These are phyloP conservation scores for Theocolax elegans DNA, from an alignment of 1,140 invertebrate species.

Conservation along the genomic window DNA sequence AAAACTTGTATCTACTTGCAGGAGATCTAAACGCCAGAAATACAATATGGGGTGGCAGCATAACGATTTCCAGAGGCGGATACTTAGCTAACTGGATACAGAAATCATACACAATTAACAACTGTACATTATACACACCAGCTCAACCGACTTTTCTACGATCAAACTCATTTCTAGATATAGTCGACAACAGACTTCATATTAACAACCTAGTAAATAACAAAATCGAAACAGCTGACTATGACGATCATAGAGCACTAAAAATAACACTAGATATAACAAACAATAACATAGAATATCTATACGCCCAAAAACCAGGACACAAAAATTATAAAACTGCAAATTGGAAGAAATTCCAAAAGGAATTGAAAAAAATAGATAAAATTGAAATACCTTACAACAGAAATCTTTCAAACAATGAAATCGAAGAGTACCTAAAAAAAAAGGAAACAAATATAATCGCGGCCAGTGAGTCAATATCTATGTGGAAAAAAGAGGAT, in stretches of 20 bases:
- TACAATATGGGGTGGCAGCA: neutral
- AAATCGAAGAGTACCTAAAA: neutral
- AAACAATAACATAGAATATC: neutral
- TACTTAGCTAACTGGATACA: neutral
- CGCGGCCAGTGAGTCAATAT: neutral
- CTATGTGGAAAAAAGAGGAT: neutral
- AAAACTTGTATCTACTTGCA: slow-evolving; percentile 32
- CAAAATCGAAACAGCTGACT: neutral
- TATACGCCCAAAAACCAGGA: too few species aligned
- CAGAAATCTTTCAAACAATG: neutral
- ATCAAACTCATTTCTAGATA: neutral
- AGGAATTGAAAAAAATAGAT: neutral
- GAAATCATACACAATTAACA: neutral
- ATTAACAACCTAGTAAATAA: neutral
- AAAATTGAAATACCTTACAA: neutral
- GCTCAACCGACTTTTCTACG: neutral
- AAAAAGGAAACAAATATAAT: neutral
- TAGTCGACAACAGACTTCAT: neutral
- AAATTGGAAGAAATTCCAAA: neutral
- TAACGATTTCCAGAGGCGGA: neutral
- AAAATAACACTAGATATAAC: neutral
- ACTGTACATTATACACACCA: neutral
- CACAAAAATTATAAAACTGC: neutral
- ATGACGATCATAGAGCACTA: neutral
- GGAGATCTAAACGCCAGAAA: slow-evolving; percentile 15